Conservation (phyloP, 2,797 vertebrate species). For the Salarias fasciatus region DNA sequence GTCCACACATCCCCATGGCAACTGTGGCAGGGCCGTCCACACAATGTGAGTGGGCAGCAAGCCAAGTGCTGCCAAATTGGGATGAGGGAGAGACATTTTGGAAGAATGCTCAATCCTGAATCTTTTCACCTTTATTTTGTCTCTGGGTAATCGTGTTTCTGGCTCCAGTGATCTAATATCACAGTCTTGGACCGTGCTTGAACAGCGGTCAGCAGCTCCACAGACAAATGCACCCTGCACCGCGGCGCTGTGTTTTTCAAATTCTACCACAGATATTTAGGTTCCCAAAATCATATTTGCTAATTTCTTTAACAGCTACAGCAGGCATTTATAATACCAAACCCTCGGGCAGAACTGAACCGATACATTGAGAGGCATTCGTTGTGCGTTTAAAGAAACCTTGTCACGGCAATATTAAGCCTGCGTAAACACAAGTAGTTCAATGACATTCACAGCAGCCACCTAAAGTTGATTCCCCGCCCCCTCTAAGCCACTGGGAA, state of each 20-base stretch:
- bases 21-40: conserved; percentile 84
- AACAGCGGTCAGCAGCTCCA: conserved; percentile 43
- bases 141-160: conserved; percentile 63
- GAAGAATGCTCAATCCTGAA: conserved; percentile 67
- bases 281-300: conserved; percentile 14
- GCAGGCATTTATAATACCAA: conserved; percentile 41
- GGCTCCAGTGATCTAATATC: conserved; percentile 66
- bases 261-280: conserved; percentile 22
- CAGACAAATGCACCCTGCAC: conserved; percentile 25
- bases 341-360: conserved; percentile 55
- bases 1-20: conserved; percentile 87
- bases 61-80: conserved; percentile 84
- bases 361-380: conserved; percentile 46
- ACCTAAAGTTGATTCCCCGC: conserved; percentile 77
- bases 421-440: conserved; percentile 78
- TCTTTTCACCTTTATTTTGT: conserved; percentile 75
- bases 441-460: conserved; percentile 76
- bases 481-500: conserved; percentile 76
- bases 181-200: conserved; percentile 47
- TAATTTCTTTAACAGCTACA: conserved; percentile 19
- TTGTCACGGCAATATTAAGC: conserved; percentile 73
- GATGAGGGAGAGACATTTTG: conserved; percentile 78
- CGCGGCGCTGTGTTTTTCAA: conserved; percentile 10
- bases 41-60: conserved; percentile 83
- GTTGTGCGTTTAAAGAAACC: conserved; percentile 70